These are phyloP conservation scores for Corydoras sp. DNA, from an alignment of 2,113 vertebrate species.

Conservation along the genomic window DNA sequence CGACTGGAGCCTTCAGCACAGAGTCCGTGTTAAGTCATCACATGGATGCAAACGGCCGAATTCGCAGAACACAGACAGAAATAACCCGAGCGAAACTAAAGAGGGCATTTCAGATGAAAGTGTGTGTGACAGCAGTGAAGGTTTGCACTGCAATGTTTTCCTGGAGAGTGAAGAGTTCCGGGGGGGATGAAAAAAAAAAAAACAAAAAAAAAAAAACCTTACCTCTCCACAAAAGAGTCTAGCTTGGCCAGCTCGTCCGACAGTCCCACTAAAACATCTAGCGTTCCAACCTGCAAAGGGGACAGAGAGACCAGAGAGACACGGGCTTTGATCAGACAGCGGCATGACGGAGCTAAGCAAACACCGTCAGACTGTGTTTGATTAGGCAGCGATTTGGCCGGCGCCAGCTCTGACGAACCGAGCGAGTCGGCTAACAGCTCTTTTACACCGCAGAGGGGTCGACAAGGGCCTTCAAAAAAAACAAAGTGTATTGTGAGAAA, in stretches of 20 bases:
- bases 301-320: background rate
- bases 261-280: no score
- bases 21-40: no score
- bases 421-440: background rate
- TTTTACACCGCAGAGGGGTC: conserved; percentile 36
- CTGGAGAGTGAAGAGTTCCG: conserved; percentile 10
- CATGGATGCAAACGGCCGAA: background rate
- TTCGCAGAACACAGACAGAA: conserved; percentile 6
- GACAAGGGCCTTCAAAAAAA: conserved; percentile 37
- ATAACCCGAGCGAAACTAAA: background rate
- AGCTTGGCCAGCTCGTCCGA: no score
- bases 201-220: conserved; percentile 36
- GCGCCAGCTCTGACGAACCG: conserved; percentile 49
- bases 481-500: background rate
- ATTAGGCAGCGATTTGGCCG: conserved; percentile 54
- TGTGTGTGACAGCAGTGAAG: no score
- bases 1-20: conserved; percentile 9
- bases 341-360: conserved; percentile 42
- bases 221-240: conserved; percentile 86
- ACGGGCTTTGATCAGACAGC: conserved; percentile 42
- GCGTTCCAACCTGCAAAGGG: no score
- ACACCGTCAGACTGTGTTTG: conserved; percentile 53
- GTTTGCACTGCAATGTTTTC: background rate
- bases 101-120: conserved; percentile 22
- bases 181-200: background rate